Evolutionary conservation across 2,113 vertebrate species (phyloP).

Genomic region (Pithys albifrons): DNA sequence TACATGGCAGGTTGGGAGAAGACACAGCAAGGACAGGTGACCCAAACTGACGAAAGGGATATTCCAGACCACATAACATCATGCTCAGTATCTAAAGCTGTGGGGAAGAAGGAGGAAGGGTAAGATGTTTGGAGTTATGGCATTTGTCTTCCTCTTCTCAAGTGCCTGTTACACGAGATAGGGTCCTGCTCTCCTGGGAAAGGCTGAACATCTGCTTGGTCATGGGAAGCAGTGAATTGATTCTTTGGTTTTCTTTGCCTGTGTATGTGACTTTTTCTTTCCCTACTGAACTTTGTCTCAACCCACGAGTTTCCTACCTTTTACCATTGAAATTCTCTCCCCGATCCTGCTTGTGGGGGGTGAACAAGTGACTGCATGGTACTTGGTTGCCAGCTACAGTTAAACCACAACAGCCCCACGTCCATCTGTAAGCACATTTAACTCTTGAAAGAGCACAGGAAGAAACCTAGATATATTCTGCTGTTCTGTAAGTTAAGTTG

Average conservation of each 20-base stretch:
- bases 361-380: neutral
- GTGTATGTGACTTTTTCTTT: neutral
- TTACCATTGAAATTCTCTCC: neutral
- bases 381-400: neutral
- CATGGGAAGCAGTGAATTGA: neutral
- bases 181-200: neutral
- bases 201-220: neutral
- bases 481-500: neutral
- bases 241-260: neutral
- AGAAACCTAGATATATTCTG: neutral
- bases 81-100: neutral
- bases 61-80: neutral
- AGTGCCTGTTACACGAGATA: neutral
- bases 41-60: neutral
- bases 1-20: neutral
- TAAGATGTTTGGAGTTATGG: neutral
- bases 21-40: neutral
- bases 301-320: neutral
- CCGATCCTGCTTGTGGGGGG: neutral
- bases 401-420: neutral
- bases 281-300: neutral
- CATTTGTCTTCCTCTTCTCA: neutral
- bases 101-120: neutral
- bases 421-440: slow-evolving; percentile 18
- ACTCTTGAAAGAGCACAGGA: slow-evolving; percentile 25